Conservation (phyloP, 2,113 vertebrate species). For the Eonycteris spelaea region DNA sequence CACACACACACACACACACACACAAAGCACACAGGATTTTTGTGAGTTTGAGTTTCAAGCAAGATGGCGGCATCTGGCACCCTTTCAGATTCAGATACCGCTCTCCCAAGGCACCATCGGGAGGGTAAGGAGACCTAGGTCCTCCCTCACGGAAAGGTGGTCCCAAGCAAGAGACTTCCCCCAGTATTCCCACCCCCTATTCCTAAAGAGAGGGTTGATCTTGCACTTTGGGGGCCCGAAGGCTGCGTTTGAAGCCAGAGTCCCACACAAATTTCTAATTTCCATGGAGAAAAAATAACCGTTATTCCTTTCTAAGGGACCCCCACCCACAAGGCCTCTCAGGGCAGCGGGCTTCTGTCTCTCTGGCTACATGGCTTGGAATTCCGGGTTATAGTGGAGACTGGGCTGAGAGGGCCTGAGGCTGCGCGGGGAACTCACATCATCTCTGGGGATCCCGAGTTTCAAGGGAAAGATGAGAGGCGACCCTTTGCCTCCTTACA, state of each 20-base stretch:
- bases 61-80: constrained; percentile 64
- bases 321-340: neutral
- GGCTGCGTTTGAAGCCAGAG: neutral
- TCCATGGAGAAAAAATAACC: neutral
- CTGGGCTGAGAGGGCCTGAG: neutral
- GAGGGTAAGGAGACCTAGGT: neutral
- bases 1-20: neutral
- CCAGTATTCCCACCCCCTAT: neutral
- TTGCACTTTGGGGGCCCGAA: neutral
- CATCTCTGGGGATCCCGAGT: neutral
- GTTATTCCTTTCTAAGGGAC: neutral
- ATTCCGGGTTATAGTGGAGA: neutral
- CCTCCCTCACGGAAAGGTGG: neutral
- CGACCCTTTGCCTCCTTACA: neutral
- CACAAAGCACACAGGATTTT: neutral
- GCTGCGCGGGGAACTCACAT: neutral
- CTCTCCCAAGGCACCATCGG: neutral
- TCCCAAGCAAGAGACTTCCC: neutral
- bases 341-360: neutral
- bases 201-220: neutral
- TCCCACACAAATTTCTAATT: neutral
- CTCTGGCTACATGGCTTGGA: neutral
- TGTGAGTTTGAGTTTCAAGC: neutral
- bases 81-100: neutral
- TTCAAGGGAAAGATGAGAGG: neutral